Conservation (phyloP, 2,113 vertebrate genomes). For the Puma concolor region DNA sequence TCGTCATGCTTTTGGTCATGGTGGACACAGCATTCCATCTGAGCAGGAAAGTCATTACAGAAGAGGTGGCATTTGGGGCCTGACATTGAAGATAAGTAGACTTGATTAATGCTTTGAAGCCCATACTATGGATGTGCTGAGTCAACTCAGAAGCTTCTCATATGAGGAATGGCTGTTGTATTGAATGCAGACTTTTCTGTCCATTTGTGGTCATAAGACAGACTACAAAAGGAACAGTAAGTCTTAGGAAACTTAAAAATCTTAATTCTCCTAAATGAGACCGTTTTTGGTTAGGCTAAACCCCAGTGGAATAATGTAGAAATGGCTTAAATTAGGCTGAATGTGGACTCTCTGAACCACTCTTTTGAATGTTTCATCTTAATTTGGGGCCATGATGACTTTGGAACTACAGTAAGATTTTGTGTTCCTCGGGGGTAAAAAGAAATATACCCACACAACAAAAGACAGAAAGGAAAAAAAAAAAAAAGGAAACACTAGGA, state of each 20-base stretch:
- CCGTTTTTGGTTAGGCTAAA: constrained; percentile 16
- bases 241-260: constrained; percentile 51
- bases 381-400: not conserved
- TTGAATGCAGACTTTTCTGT: not conserved
- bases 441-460: not conserved
- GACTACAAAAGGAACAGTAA: constrained; percentile 33
- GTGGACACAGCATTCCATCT: not conserved
- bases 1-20: not conserved
- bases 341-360: not conserved
- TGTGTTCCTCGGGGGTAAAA: not conserved
- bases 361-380: constrained; percentile 49
- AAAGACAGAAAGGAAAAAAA: not conserved
- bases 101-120: constrained; percentile 27
- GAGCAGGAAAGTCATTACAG: not conserved
- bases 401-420: constrained; percentile 36
- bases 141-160: constrained; percentile 11
- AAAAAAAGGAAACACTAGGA: not conserved
- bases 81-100: not conserved
- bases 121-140: not conserved
- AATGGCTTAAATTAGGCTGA: not conserved
- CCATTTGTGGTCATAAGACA: not conserved
- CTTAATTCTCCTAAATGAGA: not conserved
- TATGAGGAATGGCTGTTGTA: not conserved
- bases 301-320: not conserved
- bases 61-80: not conserved